Base-by-base conservation (phyloP, 2,113 vertebrate genomes). In the Argyrosomus japonicus region DNA sequence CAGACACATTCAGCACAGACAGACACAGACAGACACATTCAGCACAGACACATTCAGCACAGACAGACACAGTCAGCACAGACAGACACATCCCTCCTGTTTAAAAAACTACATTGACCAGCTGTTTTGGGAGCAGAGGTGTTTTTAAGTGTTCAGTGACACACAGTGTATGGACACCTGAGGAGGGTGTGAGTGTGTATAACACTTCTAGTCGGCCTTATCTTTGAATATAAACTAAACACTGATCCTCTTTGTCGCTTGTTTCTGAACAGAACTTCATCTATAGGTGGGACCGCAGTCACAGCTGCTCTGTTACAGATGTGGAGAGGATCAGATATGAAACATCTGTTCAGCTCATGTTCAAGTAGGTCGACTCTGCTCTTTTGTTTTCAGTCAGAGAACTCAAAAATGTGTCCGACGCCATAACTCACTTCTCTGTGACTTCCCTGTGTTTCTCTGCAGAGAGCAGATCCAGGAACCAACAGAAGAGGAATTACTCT, bases 391-490 rank as follows among this genome's bases (percentile, higher is more conserved):
- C 1, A 23, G 14, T 62, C 15, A 21, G 27, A 0, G 1, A 47
- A 9, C 4, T 4, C 8, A n/a, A 14, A 10, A 3, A 32, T 43
- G 1, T 0, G 40, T 51, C 2, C 78, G 3, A 17, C 18, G 11
- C 14, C 19, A 1, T 1, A 23, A 9, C 65, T 40, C 3, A 83
- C 18, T 63, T 61, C 8, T 27, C 12, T 2, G 14, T 68, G 21
- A 48, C 36, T 23, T n/a, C 1, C 14, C 43, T n/a, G 10, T 27
- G 23, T 68, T 36, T 43, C 43, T 77, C 64, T 77, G 7, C 92
- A 99, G 98, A 91, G 96, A 96, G 50, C 94, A 97, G 79, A 93
- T 99, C 85, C 95, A 98, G 91, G 98, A 99, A 76, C 98, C 98
- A 0, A 96, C 96, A 23, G 97, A 98, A 69, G 98, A 98, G 73